Percentiles rank a stretch among this genome's conserved stretches.
phyloP scores from a whole-genome alignment of 2,113 vertebrate genomes.

The western clawed frog (Xenopus tropicalis) region DNA sequence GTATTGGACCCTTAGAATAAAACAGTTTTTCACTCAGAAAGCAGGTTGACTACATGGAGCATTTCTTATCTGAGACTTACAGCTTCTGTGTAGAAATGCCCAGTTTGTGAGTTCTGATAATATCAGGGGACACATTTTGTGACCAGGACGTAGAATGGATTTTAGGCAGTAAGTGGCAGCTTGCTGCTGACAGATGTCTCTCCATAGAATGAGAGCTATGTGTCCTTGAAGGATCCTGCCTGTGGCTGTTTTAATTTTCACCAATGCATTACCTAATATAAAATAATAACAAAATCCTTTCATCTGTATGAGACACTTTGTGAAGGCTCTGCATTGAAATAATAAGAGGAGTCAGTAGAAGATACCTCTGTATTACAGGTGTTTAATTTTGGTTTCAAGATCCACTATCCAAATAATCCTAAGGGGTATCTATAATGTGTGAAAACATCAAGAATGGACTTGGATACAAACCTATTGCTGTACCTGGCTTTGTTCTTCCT shows the following conservation, averaged over 20 bases:
- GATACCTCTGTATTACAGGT: not conserved
- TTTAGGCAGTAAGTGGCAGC: not conserved
- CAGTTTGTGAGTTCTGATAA: not conserved
- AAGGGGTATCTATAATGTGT: not conserved
- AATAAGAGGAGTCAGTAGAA: not conserved
- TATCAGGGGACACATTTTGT: slow-evolving; percentile 9
- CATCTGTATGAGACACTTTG: not conserved
- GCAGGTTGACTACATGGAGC: not conserved
- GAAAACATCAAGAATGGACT: slow-evolving; percentile 59
- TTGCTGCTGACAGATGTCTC: slow-evolving; percentile 30
- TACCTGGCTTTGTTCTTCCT: slow-evolving; percentile 77
- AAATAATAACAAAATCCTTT: not conserved
- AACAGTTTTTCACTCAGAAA: no score
- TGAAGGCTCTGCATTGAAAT: not conserved
- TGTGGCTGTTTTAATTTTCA: slow-evolving; percentile 5
- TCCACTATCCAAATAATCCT: not conserved
- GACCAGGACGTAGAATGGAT: slow-evolving; percentile 1
- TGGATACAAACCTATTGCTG: slow-evolving; percentile 81
- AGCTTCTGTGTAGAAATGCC: slow-evolving; percentile 6
- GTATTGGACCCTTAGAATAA: no score
- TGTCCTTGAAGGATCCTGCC: slow-evolving; percentile 32
- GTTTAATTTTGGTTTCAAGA: not conserved
- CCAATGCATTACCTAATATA: slow-evolving; percentile 16
- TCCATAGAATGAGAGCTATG: slow-evolving; percentile 3
- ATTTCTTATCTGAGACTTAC: slow-evolving; percentile 16